Base-by-base conservation (phyloP, 1,140 invertebrate species). In the Tetragonula clypearis region DNA sequence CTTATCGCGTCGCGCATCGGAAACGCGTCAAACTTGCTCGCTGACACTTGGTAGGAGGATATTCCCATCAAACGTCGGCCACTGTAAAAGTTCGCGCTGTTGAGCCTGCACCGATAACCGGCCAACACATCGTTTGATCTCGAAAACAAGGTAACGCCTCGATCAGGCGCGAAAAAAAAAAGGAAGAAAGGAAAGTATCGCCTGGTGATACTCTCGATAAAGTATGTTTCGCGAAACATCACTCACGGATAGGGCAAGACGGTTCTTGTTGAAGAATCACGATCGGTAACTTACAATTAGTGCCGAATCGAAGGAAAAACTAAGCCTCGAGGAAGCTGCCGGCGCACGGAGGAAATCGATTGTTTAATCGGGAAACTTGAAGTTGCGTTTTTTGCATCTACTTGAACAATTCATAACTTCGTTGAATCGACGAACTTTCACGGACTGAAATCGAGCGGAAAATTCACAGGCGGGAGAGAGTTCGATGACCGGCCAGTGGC, bases 51-150 rank as follows among this genome's bases (percentile, higher is more conserved):
- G 35, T 66, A 56, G 65, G 78, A 56, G 65, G 78, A 83, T 71
- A 78, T 78, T 83, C 74, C 65, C 58, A 83, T 77, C 74, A 53
- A 58, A 56, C 82, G 55, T 78, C 53, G 55, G 9, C 30, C 55
- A 58, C 35, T 74, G 65, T 83, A 83, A 83, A 83, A 83, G 55
- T n/a, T 17, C 30, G 30, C 49, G 49, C 49, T 56, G 73, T 15
- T 65, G 56, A 23, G 56, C 81, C 15, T n/a, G 11, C 26, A 62
- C 14, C 23, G n/a, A 53, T 0, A 21, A 11, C 53, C 62, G 35
- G 26, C 73, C 53, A 83, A 60, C 41, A 49, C 74, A 60, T 69
- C 82, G 74, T 83, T 78, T 78, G 82, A 82, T 82, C 81, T 69
- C 30, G 65, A 23, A 21, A 78, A 58, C 82, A 66, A n/a, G 72